Conservation (phyloP, 2,797 vertebrate genomes). For the Hephaestus fuliginosus region DNA sequence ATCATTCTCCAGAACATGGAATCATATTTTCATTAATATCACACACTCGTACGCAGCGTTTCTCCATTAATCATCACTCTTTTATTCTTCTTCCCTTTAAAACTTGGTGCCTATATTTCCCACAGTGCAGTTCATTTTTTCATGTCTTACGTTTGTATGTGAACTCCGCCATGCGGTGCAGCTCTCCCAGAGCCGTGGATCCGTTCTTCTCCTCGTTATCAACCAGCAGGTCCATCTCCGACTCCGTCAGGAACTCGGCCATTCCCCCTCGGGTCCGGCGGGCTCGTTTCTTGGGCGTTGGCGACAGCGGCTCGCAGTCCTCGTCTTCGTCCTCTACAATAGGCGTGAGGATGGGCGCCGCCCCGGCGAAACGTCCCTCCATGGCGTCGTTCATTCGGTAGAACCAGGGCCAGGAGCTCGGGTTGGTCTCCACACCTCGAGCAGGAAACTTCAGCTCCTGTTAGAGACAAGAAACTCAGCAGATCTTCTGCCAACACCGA, state of each 20-base stretch:
- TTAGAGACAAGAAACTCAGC: conserved; percentile 15
- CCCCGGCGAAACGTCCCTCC: conserved; percentile 74
- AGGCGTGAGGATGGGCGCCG: conserved; percentile 77
- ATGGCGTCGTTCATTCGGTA: conserved; percentile 85
- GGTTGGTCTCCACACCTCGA: conserved; percentile 78
- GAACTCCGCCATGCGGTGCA: conserved; percentile 72
- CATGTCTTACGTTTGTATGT: conserved; percentile 77
- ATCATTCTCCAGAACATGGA: no score
- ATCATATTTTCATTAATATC: no score
- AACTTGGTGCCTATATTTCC: not conserved
- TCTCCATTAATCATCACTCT: not conserved
- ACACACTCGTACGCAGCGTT: no score
- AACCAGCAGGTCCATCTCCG: conserved; percentile 82
- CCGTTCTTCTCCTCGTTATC: conserved; percentile 77
- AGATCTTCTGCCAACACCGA: conserved; percentile 8
- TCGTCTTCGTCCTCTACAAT: conserved; percentile 80
- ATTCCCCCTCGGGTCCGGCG: conserved; percentile 74
- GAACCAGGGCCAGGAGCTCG: conserved; percentile 86
- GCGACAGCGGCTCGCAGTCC: conserved; percentile 74
- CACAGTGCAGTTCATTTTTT: not conserved
- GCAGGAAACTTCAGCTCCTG: conserved; percentile 86
- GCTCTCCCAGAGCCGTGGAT: conserved; percentile 64
- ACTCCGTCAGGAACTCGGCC: conserved; percentile 82
- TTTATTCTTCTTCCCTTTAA: not conserved
- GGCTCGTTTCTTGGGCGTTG: conserved; percentile 71